A percentile compares a stretch with the other conserved stretches of the same genome.
These are phyloP conservation scores for Tenrec ecaudatus DNA, from an alignment of 2,113 vertebrate species.

Conservation along the genomic window DNA sequence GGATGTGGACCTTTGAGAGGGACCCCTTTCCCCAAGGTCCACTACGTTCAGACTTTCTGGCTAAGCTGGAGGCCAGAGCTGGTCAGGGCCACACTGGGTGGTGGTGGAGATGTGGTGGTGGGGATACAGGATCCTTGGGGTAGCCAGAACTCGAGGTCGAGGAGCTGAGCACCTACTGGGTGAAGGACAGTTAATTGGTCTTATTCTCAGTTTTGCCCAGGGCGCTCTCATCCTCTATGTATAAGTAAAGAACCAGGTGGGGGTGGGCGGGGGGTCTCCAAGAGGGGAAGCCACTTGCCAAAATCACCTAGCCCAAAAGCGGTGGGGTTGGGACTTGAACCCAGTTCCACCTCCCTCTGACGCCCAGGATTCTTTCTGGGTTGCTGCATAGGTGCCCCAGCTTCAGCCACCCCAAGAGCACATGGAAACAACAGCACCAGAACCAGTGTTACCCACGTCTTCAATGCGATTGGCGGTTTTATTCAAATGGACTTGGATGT, in stretches of 20 bases:
- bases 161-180: rapidly evolving
- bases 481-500: too few species aligned
- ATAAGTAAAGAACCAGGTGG: not conserved
- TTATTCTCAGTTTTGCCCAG: rapidly evolving
- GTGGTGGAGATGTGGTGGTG: too few species aligned
- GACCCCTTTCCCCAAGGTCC: not conserved
- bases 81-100: not conserved
- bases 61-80: not conserved
- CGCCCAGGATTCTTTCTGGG: not conserved
- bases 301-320: not conserved
- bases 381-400: not conserved
- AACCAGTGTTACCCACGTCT: not conserved
- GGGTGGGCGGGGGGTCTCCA: too few species aligned
- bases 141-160: too few species aligned
- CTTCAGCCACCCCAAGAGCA: not conserved
- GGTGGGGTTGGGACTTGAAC: not conserved
- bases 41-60: not conserved
- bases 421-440: not conserved
- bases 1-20: too few species aligned
- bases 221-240: too few species aligned
- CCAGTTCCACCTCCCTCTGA: not conserved
- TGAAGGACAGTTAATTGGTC: not conserved
- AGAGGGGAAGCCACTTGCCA: not conserved
- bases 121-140: too few species aligned
- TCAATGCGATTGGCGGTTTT: too few species aligned